A percentile compares a stretch with the other conserved stretches of the same genome.
These are phyloP conservation scores for Myotis daubentonii DNA, from an alignment of 2,797 vertebrate species.

Conservation along the genomic window DNA sequence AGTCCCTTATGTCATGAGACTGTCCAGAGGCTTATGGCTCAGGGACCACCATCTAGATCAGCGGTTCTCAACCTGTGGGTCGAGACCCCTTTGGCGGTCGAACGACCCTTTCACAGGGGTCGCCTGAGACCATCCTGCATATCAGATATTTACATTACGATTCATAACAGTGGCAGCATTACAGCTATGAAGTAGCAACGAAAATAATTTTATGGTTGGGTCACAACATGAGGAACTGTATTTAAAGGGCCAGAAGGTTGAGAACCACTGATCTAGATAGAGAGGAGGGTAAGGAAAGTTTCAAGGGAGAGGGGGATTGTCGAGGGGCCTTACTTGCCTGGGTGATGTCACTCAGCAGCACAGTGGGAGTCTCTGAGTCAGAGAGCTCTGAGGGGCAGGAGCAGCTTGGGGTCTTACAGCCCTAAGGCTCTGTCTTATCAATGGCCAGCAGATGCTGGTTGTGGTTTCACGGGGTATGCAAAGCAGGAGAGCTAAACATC, in stretches of 20 bases:
- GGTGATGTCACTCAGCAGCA: neutral
- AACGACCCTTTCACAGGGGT: no score
- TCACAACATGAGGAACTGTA: no score
- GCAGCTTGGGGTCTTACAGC: neutral
- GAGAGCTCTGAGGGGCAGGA: neutral
- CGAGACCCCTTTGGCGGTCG: no score
- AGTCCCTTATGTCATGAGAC: neutral
- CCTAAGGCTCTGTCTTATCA: neutral
- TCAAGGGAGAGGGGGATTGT: neutral
- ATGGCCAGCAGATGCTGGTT: neutral
- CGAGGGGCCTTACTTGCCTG: neutral
- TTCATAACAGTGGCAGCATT: no score
- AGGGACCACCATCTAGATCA: neutral
- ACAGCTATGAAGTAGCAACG: no score
- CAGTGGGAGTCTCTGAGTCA: neutral
- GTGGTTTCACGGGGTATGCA: neutral
- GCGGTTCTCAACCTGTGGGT: no score
- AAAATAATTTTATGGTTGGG: no score
- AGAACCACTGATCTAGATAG: neutral
- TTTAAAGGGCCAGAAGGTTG: no score
- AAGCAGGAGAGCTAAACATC: neutral
- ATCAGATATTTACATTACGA: no score
- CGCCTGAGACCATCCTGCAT: no score
- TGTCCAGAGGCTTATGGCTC: neutral
- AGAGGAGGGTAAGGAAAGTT: neutral